phyloP scores from a whole-genome alignment of 2,113 vertebrate genomes.

The Lontra canadensis region DNA sequence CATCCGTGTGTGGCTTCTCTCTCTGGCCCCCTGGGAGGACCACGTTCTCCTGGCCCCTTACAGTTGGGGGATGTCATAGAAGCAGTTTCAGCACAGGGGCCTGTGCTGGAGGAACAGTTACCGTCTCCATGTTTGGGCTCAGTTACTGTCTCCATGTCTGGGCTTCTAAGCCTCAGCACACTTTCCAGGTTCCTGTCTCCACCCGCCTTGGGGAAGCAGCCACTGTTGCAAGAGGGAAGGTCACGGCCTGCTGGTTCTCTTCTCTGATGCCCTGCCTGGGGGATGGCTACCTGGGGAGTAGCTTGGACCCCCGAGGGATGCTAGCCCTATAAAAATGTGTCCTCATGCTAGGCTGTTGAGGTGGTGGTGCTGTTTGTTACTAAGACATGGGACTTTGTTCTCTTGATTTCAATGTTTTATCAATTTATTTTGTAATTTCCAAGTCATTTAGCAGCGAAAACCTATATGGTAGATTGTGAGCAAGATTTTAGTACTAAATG shows the following conservation, averaged over 20 bases:
- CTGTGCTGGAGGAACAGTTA: rapidly evolving
- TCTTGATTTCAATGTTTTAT: background rate
- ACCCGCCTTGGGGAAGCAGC: background rate
- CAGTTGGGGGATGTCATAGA: background rate
- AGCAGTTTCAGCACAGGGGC: background rate
- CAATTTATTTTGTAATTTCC: background rate
- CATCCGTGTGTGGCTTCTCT: too few species aligned
- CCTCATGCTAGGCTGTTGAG: background rate
- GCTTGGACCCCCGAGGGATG: background rate
- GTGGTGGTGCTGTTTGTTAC: background rate
- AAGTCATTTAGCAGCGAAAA: background rate
- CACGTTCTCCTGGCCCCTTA: background rate
- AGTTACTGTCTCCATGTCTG: too few species aligned
- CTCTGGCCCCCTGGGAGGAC: background rate
- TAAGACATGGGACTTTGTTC: background rate
- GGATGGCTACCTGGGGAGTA: too few species aligned
- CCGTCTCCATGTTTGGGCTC: background rate
- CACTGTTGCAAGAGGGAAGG: background rate
- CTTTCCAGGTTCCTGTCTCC: background rate
- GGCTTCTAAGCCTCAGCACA: background rate
- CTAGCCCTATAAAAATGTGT: background rate
- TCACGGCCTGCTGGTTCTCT: background rate
- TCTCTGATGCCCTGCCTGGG: background rate
- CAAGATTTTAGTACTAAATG: background rate
- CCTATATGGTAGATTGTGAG: background rate